phyloP scores from a whole-genome alignment of 2,797 vertebrate species.

The Lutjanus campechanus region DNA sequence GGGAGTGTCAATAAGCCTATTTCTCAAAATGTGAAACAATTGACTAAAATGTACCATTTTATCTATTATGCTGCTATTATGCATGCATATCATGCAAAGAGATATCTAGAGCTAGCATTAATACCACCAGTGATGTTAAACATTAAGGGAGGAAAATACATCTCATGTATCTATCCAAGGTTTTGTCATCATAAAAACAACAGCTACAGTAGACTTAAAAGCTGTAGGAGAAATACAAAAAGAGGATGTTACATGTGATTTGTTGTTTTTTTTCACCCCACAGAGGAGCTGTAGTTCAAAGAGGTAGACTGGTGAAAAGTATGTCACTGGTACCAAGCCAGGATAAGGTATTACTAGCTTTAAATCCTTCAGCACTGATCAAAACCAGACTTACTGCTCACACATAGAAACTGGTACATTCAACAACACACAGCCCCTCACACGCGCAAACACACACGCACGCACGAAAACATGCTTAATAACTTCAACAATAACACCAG shows the following conservation, averaged over 20 bases:
- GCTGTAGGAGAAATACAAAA: conserved; percentile 33
- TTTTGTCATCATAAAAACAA: conserved; percentile 34
- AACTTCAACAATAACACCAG: conserved; percentile 52
- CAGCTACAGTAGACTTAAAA: conserved; percentile 41
- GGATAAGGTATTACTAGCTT: conserved; percentile 74
- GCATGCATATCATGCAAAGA: not conserved
- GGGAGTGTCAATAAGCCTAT: not conserved
- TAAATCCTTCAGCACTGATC: conserved; percentile 78
- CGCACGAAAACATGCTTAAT: conserved; percentile 33
- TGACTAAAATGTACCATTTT: not conserved
- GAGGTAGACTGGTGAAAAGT: conserved; percentile 70
- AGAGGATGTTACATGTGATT: conserved; percentile 49
- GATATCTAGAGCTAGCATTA: not conserved
- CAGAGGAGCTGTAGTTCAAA: conserved; percentile 67
- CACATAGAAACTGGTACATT: conserved; percentile 25
- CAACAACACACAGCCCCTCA: not conserved
- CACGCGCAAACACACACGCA: conserved; percentile 15
- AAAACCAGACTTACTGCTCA: conserved; percentile 66
- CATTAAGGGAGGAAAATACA: not conserved
- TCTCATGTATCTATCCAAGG: conserved; percentile 14
- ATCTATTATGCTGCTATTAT: not conserved
- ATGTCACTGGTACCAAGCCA: conserved; percentile 79
- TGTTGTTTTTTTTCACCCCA: conserved; percentile 26
- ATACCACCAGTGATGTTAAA: not conserved
- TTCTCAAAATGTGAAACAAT: not conserved